Conservation (phyloP, 2,888 invertebrate species). For the Limenitis camilla region DNA sequence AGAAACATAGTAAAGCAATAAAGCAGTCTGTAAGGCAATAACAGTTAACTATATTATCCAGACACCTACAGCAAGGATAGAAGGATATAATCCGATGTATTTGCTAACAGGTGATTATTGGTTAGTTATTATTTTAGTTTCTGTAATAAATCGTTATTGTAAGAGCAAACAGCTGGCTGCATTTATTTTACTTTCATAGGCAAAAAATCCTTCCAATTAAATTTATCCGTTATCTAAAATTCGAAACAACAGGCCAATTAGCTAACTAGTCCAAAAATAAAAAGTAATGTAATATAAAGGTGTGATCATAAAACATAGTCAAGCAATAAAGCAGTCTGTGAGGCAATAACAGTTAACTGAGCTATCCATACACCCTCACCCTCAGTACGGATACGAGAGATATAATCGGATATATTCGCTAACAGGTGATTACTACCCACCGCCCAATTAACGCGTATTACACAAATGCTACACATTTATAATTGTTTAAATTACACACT, state of each 20-base stretch:
- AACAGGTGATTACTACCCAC: conserved; percentile 41
- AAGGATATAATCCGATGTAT: conserved; percentile 34
- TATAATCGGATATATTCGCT: conserved; percentile 33
- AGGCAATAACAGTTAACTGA: conserved; percentile 43
- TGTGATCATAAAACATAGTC: conserved; percentile 31
- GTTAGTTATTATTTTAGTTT: no score
- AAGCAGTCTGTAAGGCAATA: conserved; percentile 40
- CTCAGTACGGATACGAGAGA: conserved; percentile 26
- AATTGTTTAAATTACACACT: not conserved
- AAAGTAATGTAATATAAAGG: no score
- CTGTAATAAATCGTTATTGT: no score
- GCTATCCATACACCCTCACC: conserved; percentile 6
- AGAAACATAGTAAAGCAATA: conserved; percentile 38
- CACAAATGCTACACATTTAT: not conserved
- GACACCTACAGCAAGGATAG: conserved; percentile 16
- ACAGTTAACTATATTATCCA: conserved; percentile 35
- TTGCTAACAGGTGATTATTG: conserved; percentile 35
- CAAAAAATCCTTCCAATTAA: no score
- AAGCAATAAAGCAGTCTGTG: conserved; percentile 38
- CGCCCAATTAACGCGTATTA: conserved; percentile 27
- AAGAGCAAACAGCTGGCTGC: no score
- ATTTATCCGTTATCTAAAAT: no score
- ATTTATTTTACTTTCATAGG: no score
- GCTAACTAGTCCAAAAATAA: no score
- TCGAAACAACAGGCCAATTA: no score